A percentile compares a stretch with the other conserved stretches of the same genome.
These are phyloP conservation scores for Ia io DNA, from an alignment of 2,113 vertebrate species.

Conservation along the genomic window DNA sequence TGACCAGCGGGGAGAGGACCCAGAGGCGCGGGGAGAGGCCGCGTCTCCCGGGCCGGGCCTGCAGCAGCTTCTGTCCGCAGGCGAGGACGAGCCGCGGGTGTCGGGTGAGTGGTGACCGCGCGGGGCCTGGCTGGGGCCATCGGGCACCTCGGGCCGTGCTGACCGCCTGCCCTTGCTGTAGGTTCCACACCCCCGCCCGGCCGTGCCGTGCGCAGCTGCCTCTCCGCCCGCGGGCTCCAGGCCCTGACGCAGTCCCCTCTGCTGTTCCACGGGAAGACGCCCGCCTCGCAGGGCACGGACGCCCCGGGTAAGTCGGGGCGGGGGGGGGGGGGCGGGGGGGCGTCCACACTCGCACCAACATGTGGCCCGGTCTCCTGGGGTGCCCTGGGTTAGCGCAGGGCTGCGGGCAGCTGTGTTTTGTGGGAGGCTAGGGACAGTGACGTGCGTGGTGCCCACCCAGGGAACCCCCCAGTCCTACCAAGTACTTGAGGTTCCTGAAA, in stretches of 20 bases:
- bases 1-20: constrained; percentile 25
- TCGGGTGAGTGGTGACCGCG: constrained; percentile 74
- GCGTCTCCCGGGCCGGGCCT: neutral
- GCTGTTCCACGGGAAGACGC: constrained; percentile 85
- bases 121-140: fast-evolving
- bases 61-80: neutral
- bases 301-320: constrained; percentile 76
- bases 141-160: fast-evolving
- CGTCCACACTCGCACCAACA: neutral
- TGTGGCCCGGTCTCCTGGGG: neutral
- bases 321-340: no score
- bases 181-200: constrained; percentile 84
- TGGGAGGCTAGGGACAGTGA: no score
- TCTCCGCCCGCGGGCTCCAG: constrained; percentile 90
- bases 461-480: neutral
- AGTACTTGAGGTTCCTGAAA: neutral
- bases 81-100: constrained; percentile 73
- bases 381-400: neutral
- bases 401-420: neutral
- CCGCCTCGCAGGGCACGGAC: constrained; percentile 57
- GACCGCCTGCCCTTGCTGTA: constrained; percentile 48
- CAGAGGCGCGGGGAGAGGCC: constrained; percentile 28
- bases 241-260: constrained; percentile 93
- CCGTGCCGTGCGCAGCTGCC: constrained; percentile 74
- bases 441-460: neutral